Base-by-base conservation (phyloP, 1,140 invertebrate genomes). In the Heliconius himera region DNA sequence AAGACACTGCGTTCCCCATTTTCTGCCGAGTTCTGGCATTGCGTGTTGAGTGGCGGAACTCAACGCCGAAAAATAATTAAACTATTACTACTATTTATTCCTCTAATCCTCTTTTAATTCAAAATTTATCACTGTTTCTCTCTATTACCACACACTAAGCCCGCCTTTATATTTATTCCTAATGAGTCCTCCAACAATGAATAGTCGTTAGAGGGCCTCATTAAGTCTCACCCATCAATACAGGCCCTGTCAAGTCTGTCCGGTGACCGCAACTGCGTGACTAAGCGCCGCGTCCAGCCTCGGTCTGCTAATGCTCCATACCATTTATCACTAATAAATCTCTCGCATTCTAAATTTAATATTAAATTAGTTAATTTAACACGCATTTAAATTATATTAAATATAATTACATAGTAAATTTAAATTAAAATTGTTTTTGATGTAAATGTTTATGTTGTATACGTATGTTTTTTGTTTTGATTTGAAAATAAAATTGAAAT, bases 191-290 rank as follows among this genome's bases (percentile, higher is more conserved):
- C n/a, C 22, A 29, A 66, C 22, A 66, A 66, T 26, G 60, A 66
- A 29, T 16, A 70, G 56, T 66, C 74, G 71, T 76, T 76, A 70
- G 51, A 29, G 38, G 26, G 66, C 41, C 20, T 76, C 60, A 60
- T 76, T 70, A 76, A 70, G 18, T 71, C 36, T 46, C 54, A 73
- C 49, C 76, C 73, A 76, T 81, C 76, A 78, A 74, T 74, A 60
- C 33, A 74, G 77, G 29, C 26, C 38, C 76, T 77, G 80, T 71
- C 56, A 49, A 72, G 76, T 70, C 41, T 13, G 41, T 49, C 82
- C 80, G 84, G 85, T 83, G 85, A 82, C 79, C 81, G 80, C 87
- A 82, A 70, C 79, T 81, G 70, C 81, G 73, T 79, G 77, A 82
- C 74, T 70, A 79, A 81, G 72, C 74, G 49, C 41, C 41, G 51